These are phyloP conservation scores for Crenuchus spilurus DNA, from an alignment of 2,797 vertebrate species.

Conservation along the genomic window DNA sequence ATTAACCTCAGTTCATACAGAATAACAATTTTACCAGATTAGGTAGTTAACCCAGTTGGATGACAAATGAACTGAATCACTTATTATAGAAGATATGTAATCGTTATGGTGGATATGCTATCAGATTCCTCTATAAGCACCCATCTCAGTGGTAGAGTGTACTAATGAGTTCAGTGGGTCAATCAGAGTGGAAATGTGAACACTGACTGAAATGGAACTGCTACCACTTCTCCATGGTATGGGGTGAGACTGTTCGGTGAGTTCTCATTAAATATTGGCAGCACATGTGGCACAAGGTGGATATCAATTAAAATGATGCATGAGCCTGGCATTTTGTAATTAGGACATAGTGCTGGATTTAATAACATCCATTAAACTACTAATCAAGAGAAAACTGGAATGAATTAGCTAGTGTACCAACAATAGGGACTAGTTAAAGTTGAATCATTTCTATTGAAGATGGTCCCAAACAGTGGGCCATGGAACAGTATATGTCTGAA, in stretches of 20 bases:
- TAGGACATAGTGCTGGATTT: slow-evolving; percentile 46
- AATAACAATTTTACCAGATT: background rate
- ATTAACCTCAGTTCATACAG: no score
- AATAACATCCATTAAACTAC: slow-evolving; percentile 51
- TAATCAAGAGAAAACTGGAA: slow-evolving; percentile 47
- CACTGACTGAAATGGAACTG: background rate
- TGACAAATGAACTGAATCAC: slow-evolving; percentile 7
- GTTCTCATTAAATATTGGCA: slow-evolving; percentile 45
- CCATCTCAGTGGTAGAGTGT: background rate
- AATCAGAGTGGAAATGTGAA: slow-evolving; percentile 5
- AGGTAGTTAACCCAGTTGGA: background rate
- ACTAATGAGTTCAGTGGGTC: slow-evolving; percentile 29
- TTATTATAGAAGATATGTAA: slow-evolving; percentile 14
- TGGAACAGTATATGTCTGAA: no score
- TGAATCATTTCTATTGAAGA: background rate
- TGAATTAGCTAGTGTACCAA: slow-evolving; percentile 32
- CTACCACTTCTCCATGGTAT: slow-evolving; percentile 27
- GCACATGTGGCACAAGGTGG: slow-evolving; percentile 48
- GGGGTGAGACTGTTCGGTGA: slow-evolving; percentile 34
- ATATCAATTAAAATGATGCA: slow-evolving; percentile 61
- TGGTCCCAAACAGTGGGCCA: no score
- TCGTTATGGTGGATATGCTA: background rate
- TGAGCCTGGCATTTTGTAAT: slow-evolving; percentile 52
- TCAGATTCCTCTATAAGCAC: slow-evolving; percentile 3
- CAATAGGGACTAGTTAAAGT: background rate